Conservation (phyloP, 2,113 vertebrate genomes). For the Sinocyclocheilus grahami region DNA sequence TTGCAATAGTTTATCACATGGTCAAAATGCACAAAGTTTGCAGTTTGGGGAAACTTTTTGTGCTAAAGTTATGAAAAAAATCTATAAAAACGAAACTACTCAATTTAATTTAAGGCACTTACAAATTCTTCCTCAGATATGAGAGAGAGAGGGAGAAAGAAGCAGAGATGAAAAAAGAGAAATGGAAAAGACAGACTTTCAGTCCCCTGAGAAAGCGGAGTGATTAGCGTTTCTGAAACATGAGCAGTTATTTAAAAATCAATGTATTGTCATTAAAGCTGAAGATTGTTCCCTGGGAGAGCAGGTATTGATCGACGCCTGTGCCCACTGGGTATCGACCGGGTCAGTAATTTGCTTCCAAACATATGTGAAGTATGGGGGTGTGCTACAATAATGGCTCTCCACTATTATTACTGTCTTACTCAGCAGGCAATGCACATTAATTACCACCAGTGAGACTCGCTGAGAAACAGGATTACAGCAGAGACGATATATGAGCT, state of each 20-base stretch:
- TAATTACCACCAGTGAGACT: constrained; percentile 53
- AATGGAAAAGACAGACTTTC: constrained; percentile 37
- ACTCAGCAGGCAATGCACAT: constrained; percentile 57
- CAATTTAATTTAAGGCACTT: background rate
- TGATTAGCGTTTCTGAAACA: constrained; percentile 74
- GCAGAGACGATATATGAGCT: constrained; percentile 40
- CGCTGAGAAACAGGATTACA: constrained; percentile 46
- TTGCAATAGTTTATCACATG: background rate
- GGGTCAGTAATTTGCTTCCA: constrained; percentile 68
- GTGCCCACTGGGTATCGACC: constrained; percentile 73
- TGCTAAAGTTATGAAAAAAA: background rate
- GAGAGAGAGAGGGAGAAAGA: background rate
- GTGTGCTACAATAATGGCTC: constrained; percentile 59
- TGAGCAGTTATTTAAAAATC: constrained; percentile 77
- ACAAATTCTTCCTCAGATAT: background rate
- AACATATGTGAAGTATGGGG: constrained; percentile 69
- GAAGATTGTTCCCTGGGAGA: constrained; percentile 74
- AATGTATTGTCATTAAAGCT: constrained; percentile 78
- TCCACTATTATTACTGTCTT: constrained; percentile 59
- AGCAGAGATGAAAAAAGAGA: constrained; percentile 15
- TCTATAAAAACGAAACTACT: constrained; percentile 3
- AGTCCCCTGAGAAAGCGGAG: constrained; percentile 65
- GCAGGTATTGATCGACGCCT: constrained; percentile 71
- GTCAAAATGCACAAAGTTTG: background rate
- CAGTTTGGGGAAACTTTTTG: background rate